Evolutionary conservation across 2,113 vertebrate species (phyloP), one percentile per base, ranked within the genome.

Genomic region (Etheostoma spectabile): DNA sequence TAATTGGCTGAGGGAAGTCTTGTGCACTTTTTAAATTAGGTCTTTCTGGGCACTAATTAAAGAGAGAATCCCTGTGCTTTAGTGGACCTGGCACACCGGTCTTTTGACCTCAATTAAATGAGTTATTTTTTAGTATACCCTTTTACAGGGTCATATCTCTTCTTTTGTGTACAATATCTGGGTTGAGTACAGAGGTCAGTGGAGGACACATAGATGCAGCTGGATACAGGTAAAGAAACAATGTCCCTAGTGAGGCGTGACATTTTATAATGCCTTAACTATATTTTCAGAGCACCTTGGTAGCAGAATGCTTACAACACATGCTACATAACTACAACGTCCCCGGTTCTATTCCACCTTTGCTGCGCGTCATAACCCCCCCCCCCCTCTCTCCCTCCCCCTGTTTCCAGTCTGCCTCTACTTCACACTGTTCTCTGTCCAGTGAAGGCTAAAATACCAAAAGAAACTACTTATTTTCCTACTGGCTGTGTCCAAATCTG

Each of bases 31-130:
- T 93, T 94, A 95, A 95, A 95, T 93, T 76, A 93, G 94, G 90
- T 95, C 92, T 95, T 95, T 88, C 84, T 94, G 91, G 92, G 92
- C 93, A 93, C 95, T 95, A 95, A 96, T 95, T 95, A 95, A 95
- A 90, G 88, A 92, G 89, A 93, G 86, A 90, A 93, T 93, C 91
- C 69, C 90, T 46, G 89, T 85, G 91, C 93, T 94, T 94, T 93
- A 84, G 88, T 83, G 83, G 92, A 94, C 93, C 90, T 90, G 88
- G 85, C 90, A 87, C 85, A 63, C 35, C 38, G 82, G 91, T 93
- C 93, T 84, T 87, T 86, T 90, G 92, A 95, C 93, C 94, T 95
- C 95, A 95, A 95, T 96, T 96, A 95, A 89, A 90, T 55, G 55
- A 84, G 87, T 91, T 95, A 95, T 96, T 95, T 96, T 96, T 94